Conservation (phyloP, 2,797 vertebrate genomes). For the Uromys caudimaculatus region DNA sequence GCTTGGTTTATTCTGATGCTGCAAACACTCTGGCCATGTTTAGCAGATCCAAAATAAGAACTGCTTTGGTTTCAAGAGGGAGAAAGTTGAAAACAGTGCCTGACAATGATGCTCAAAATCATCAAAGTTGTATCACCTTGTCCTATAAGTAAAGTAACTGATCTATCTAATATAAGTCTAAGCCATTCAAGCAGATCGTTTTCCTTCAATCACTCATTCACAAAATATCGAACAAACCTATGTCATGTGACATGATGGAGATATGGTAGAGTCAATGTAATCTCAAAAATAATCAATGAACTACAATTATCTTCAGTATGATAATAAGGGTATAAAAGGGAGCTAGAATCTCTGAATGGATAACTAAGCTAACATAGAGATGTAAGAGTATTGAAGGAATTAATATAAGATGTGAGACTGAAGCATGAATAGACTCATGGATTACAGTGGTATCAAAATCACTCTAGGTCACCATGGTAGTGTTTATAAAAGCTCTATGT, state of each 20-base stretch:
- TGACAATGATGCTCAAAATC: slow-evolving; percentile 2
- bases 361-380: not conserved
- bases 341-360: not conserved
- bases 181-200: not conserved
- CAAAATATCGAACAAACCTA: not conserved
- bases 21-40: not conserved
- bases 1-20: slow-evolving; percentile 60
- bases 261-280: not conserved
- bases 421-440: not conserved
- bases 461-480: not conserved
- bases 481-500: not conserved
- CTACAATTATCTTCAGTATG: not conserved
- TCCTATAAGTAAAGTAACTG: not conserved
- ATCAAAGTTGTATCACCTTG: not conserved
- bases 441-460: not conserved
- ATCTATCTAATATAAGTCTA: not conserved
- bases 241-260: not conserved
- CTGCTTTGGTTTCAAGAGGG: slow-evolving; percentile 47
- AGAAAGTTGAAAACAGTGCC: not conserved
- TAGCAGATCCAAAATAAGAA: slow-evolving; percentile 70
- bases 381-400: not conserved
- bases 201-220: not conserved
- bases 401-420: not conserved
- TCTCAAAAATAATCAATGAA: slow-evolving; percentile 1
- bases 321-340: not conserved